Evolutionary conservation across 2,113 vertebrate species (phyloP).

Genomic region (Pituophis catenifer): DNA sequence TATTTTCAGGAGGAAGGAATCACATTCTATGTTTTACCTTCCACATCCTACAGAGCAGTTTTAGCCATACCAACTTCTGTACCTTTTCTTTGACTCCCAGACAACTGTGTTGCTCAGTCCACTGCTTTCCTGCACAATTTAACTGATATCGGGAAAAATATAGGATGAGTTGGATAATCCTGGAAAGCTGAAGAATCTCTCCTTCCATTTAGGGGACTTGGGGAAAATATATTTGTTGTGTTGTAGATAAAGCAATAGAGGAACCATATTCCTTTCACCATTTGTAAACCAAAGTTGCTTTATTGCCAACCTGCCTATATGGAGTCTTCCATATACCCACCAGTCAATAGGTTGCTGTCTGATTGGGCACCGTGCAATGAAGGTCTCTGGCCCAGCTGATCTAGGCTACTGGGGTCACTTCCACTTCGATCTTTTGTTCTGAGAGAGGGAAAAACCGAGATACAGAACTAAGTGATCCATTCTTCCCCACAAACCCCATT

Average conservation of each 20-base stretch:
- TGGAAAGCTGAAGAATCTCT: background rate
- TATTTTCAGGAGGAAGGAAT: background rate
- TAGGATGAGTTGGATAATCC: background rate
- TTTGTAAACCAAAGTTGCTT: background rate
- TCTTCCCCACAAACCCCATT: background rate
- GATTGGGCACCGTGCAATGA: constrained; percentile 77
- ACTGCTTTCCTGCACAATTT: background rate
- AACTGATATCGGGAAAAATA: background rate
- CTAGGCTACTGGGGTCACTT: constrained; percentile 82
- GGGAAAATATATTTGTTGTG: background rate
- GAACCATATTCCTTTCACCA: background rate
- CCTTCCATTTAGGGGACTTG: background rate
- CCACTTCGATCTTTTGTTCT: constrained; percentile 74
- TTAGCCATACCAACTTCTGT: background rate
- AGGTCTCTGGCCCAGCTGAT: constrained; percentile 69
- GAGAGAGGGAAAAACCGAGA: background rate
- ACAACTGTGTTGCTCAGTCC: background rate
- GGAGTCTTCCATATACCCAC: constrained; percentile 52
- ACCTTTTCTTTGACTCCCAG: background rate
- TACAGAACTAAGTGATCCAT: background rate
- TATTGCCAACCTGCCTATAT: background rate
- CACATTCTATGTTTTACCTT: background rate
- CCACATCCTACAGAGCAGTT: background rate
- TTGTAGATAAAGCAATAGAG: background rate
- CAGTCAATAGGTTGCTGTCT: constrained; percentile 72